Evolutionary conservation across 2,888 invertebrate genomes (phyloP).

Genomic region (Rhagophthalmus giganteus): DNA sequence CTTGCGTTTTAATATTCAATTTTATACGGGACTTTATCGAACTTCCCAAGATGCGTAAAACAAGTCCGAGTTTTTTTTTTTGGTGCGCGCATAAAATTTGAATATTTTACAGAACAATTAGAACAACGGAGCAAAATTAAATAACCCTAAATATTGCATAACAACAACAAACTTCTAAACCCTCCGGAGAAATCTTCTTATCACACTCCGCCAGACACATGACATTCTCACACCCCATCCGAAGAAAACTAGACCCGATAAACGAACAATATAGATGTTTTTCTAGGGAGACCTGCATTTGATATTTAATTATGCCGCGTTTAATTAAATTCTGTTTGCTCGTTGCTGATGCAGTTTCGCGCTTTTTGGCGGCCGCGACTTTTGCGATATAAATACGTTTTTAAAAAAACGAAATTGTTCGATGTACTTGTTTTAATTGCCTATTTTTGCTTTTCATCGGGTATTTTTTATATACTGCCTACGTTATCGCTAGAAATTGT

Average conservation of each 20-base stretch:
- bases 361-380: too few relatives aligned
- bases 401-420: too few relatives aligned
- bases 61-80: too few relatives aligned
- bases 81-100: too few relatives aligned
- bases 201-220: constrained; percentile 32
- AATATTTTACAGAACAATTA: neutral
- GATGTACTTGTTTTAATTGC: neutral
- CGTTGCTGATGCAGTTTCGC: neutral
- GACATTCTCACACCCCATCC: constrained; percentile 19
- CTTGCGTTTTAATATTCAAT: too few relatives aligned
- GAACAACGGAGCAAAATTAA: neutral
- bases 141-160: neutral
- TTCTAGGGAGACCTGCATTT: constrained; percentile 25
- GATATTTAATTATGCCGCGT: constrained; percentile 28
- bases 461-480: too few relatives aligned
- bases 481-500: too few relatives aligned
- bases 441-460: neutral
- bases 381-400: too few relatives aligned
- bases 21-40: too few relatives aligned
- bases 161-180: constrained; percentile 32
- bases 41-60: too few relatives aligned
- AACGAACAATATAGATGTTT: constrained; percentile 15
- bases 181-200: constrained; percentile 29
- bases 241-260: constrained; percentile 20
- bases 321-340: constrained; percentile 16